Conservation (phyloP, 2,888 invertebrate genomes). For the Therioaphis trifolii region DNA sequence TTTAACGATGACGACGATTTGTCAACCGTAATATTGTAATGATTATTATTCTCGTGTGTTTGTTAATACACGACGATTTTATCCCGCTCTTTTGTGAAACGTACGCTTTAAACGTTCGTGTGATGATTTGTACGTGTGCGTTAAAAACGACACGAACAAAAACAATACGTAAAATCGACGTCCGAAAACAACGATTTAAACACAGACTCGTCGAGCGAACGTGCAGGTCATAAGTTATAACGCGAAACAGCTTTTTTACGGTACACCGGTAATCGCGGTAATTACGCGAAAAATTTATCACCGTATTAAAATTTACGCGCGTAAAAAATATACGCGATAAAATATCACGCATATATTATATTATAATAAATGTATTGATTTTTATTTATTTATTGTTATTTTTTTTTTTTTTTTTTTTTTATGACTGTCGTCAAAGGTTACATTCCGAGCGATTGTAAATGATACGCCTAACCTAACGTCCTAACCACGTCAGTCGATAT, state of each 20-base stretch:
- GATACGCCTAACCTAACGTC: neutral
- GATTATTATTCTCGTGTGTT: neutral
- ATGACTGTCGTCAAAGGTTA: neutral
- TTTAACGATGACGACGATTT: slow-evolving; percentile 19
- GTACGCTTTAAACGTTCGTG: neutral
- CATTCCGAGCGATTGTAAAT: neutral
- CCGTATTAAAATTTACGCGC: neutral
- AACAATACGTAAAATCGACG: neutral
- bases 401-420: neutral
- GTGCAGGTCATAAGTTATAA: neutral
- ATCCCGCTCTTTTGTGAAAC: neutral
- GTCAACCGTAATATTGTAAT: neutral
- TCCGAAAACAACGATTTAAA: neutral
- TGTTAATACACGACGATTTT: neutral
- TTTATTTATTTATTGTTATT: too few species aligned
- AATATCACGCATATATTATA: too few species aligned
- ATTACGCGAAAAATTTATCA: neutral
- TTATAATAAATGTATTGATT: too few species aligned
- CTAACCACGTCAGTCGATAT: neutral
- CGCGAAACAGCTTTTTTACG: neutral
- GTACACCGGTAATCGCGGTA: neutral
- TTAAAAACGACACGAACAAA: neutral
- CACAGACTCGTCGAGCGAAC: neutral
- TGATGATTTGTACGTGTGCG: neutral
- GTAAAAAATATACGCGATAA: neutral